Evolutionary conservation across 2,888 invertebrate genomes (phyloP).

Genomic region (Watsonalla cultraria): DNA sequence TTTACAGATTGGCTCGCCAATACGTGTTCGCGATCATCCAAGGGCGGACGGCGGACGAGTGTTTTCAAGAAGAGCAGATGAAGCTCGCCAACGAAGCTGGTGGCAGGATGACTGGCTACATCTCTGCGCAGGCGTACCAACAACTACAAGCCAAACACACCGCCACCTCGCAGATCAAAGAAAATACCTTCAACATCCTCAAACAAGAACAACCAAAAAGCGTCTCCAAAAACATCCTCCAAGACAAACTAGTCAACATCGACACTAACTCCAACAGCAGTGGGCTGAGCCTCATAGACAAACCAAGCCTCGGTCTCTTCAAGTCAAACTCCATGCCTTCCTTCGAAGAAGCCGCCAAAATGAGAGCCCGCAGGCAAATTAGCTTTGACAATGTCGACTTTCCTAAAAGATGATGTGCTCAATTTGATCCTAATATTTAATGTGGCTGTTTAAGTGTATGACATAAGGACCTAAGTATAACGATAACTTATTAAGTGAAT

Average conservation of each 20-base stretch:
- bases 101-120: constrained; percentile 71
- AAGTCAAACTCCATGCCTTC: constrained; percentile 69
- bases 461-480: neutral
- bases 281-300: constrained; percentile 51
- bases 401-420: constrained; percentile 59
- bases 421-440: neutral
- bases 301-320: constrained; percentile 44
- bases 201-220: constrained; percentile 56
- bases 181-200: constrained; percentile 48
- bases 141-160: constrained; percentile 45
- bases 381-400: constrained; percentile 78
- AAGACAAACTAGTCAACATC: constrained; percentile 70
- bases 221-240: constrained; percentile 61
- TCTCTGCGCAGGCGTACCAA: constrained; percentile 64
- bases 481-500: neutral
- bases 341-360: constrained; percentile 67
- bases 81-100: constrained; percentile 49
- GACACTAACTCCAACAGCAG: constrained; percentile 60
- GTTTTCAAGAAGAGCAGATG: constrained; percentile 70
- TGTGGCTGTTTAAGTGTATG: neutral
- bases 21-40: constrained; percentile 82
- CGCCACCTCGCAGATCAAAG: constrained; percentile 58
- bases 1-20: constrained; percentile 79
- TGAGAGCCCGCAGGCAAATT: constrained; percentile 79
- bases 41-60: constrained; percentile 82